phyloP scores from a whole-genome alignment of 35 echinoderm and acorn worm genomes.

The Holothuria glaberrima region DNA sequence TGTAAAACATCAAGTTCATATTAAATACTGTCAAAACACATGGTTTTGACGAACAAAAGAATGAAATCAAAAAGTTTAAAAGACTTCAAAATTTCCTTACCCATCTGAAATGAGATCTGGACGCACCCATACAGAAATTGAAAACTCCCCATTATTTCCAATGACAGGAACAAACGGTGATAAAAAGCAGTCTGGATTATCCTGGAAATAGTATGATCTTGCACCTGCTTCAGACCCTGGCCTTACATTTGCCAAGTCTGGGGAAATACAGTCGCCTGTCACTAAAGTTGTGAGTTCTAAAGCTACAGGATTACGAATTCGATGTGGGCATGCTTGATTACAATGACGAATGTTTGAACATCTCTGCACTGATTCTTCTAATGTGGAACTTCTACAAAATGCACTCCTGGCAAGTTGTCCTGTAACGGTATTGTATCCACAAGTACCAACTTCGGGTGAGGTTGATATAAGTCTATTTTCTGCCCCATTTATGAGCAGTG shows the following conservation, averaged over 20 bases:
- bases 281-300: slow-evolving; percentile 9
- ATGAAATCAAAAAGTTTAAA: too few relatives aligned
- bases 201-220: slow-evolving; percentile 73
- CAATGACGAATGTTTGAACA: slow-evolving; percentile 67
- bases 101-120: slow-evolving; percentile 70
- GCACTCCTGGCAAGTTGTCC: slow-evolving; percentile 65
- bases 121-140: slow-evolving; percentile 86
- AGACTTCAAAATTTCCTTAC: slow-evolving; percentile 53
- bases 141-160: slow-evolving; percentile 83
- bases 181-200: slow-evolving; percentile 73
- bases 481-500: slow-evolving; percentile 80
- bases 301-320: slow-evolving; percentile 71
- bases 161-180: slow-evolving; percentile 67
- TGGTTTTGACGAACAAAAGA: too few relatives aligned
- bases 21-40: too few relatives aligned
- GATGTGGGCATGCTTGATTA: slow-evolving; percentile 78
- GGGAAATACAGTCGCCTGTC: slow-evolving; percentile 71
- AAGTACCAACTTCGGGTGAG: slow-evolving; percentile 84
- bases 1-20: too few relatives aligned
- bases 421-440: slow-evolving; percentile 67
- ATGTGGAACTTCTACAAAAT: slow-evolving; percentile 89
- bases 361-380: slow-evolving; percentile 58
- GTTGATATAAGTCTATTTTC: slow-evolving; percentile 82
- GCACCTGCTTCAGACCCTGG: slow-evolving; percentile 61
- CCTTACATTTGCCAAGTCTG: slow-evolving; percentile 60